A percentile compares a stretch with the other conserved stretches of the same genome.
These are phyloP conservation scores for Peromyscus eremicus DNA, from an alignment of 2,797 vertebrate genomes.

Conservation along the genomic window DNA sequence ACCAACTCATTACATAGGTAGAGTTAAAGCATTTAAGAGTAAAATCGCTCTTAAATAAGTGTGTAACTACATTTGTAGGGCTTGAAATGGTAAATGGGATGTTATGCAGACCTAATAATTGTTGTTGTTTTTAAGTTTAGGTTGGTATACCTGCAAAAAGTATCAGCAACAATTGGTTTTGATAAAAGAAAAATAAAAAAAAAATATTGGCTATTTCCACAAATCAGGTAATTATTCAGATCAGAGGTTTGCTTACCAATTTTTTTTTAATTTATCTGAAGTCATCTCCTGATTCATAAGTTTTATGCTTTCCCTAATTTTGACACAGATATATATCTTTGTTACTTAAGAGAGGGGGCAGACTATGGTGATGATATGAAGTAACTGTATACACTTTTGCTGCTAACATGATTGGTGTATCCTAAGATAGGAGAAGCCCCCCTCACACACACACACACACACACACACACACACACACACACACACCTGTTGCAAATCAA, in stretches of 20 bases:
- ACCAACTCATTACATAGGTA: conserved; percentile 60
- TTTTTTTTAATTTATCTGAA: background rate
- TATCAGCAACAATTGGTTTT: conserved; percentile 40
- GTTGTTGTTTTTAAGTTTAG: conserved; percentile 51
- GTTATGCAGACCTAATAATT: conserved; percentile 55
- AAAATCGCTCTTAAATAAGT: conserved; percentile 50
- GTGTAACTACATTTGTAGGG: conserved; percentile 61
- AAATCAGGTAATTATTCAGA: conserved; percentile 33
- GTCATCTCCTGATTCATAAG: conserved; percentile 9
- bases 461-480: conserved; percentile 14
- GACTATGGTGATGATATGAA: background rate
- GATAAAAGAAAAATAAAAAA: background rate
- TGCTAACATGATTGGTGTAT: conserved; percentile 6
- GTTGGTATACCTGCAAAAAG: conserved; percentile 29
- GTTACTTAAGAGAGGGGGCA: background rate
- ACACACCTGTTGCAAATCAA: background rate
- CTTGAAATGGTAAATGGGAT: conserved; percentile 59
- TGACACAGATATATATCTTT: conserved; percentile 17
- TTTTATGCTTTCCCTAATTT: conserved; percentile 20
- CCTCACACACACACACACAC: background rate
- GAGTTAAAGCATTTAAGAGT: conserved; percentile 56
- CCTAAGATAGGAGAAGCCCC: conserved; percentile 37
- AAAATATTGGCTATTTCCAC: conserved; percentile 49
- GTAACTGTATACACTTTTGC: background rate
- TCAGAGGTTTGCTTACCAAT: conserved; percentile 40